These are phyloP conservation scores for Chloroceryle inda DNA, from an alignment of 2,797 vertebrate species.

Conservation along the genomic window DNA sequence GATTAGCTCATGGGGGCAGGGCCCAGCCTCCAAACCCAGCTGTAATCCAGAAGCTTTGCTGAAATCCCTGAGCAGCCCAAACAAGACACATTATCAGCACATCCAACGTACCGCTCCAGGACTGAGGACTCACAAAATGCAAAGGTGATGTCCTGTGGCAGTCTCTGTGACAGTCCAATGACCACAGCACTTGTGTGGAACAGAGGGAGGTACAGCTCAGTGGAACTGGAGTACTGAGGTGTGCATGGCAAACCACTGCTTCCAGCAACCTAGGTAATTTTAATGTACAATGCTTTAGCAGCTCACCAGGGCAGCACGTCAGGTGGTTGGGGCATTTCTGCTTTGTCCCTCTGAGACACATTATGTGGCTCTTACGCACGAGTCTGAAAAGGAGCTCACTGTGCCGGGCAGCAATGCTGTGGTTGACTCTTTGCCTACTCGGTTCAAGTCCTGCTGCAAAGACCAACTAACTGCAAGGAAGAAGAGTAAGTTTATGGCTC, in stretches of 20 bases:
- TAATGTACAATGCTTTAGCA: neutral
- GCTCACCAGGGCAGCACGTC: neutral
- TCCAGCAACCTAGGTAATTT: neutral
- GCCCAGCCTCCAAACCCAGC: neutral
- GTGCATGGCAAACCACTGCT: neutral
- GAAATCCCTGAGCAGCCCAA: neutral
- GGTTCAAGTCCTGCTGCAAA: neutral
- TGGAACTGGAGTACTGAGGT: accelerated
- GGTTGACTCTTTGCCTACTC: neutral
- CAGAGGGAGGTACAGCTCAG: neutral
- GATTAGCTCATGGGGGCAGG: neutral
- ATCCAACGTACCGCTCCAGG: neutral
- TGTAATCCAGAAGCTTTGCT: neutral
- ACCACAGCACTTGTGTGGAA: neutral
- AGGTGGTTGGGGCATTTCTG: too few species aligned
- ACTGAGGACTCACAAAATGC: neutral
- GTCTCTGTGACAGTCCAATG: neutral
- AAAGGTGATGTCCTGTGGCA: too few species aligned
- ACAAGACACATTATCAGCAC: accelerated
- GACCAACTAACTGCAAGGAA: neutral
- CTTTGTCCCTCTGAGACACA: neutral
- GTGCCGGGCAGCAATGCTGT: neutral
- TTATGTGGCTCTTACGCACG: accelerated
- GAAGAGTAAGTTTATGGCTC: neutral
- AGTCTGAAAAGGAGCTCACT: neutral